A percentile compares a stretch with the other conserved stretches of the same genome.
These are phyloP conservation scores for Drosophila pachea DNA, from an alignment of 1,140 invertebrate species.

Conservation along the genomic window DNA sequence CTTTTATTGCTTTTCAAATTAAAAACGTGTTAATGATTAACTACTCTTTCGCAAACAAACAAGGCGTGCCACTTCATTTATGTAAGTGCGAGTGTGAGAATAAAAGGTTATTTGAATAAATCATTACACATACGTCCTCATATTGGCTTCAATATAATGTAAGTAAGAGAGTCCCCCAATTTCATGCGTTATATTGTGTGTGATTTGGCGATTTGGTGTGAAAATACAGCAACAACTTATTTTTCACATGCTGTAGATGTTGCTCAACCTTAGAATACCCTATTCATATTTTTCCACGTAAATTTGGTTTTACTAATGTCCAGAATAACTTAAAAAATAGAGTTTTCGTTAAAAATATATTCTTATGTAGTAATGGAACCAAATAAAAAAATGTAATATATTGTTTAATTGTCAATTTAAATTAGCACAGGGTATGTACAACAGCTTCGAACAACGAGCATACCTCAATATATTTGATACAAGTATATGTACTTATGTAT, in stretches of 20 bases:
- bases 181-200: constrained; percentile 25
- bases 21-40: constrained; percentile 44
- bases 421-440: background rate
- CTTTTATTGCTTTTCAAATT: constrained; percentile 38
- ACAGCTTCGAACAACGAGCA: background rate
- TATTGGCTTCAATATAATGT: constrained; percentile 11
- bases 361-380: too few relatives aligned
- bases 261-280: background rate
- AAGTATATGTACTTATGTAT: background rate
- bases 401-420: too few relatives aligned
- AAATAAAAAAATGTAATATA: too few relatives aligned
- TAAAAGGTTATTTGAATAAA: constrained; percentile 7
- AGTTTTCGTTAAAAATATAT: too few relatives aligned
- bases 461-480: constrained; percentile 1
- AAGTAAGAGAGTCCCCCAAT: constrained; percentile 26
- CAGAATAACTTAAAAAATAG: too few relatives aligned
- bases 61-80: constrained; percentile 27
- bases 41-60: constrained; percentile 32
- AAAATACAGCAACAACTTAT: constrained; percentile 11
- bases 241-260: background rate
- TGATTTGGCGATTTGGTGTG: constrained; percentile 39
- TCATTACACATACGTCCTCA: background rate
- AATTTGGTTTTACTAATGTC: too few relatives aligned
- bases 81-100: constrained; percentile 24
- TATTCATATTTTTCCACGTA: too few relatives aligned